Evolutionary conservation across 2,888 invertebrate genomes (phyloP), one percentile per base, ranked within the genome.

Genomic region (Luperina testacea): DNA sequence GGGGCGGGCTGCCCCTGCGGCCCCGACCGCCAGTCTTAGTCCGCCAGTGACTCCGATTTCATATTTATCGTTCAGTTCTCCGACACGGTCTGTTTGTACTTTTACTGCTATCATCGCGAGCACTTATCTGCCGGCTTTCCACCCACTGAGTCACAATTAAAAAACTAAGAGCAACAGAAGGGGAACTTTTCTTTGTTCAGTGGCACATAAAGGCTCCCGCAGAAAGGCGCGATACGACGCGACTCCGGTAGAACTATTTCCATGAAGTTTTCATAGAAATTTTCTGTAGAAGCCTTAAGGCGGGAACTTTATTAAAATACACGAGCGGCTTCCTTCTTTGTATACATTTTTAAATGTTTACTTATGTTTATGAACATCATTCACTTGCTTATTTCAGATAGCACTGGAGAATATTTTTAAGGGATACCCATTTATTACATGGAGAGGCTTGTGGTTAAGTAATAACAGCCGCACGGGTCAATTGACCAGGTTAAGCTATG

Each of bases 71-170:
- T 80, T 74, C 64, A 51, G 13, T 32, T 65, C 77, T 75, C 65
- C 51, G 74, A 72, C 27, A 63, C 63, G 13, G 74, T 81, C 61
- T 79, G 78, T 82, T 76, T 77, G 67, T 77, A 71, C 32, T 83
- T 81, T 77, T 72, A 77, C 72, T 69, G 80, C 65, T 77, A 65
- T 87, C 85, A 85, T 77, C 85, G 20, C 72, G 15, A 71, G 78
- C 89, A 87, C 88, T 89, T 89, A 88, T 45, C 68, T 42, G 65
- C 45, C 38, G 45, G 68, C 38, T 69, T 80, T 77, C 38, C 67
- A 64, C 73, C 72, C 59, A 32, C 71, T 79, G 76, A 80, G 61
- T 80, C 81, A 86, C 65, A 48, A 57, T 48, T 75, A n/a, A 72
- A 71, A 71, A 82, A 82, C n/a, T 61, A 77, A 64, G 7, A 48